phyloP scores from a whole-genome alignment of 23 tunicate genomes.

The Pegea sp. region DNA sequence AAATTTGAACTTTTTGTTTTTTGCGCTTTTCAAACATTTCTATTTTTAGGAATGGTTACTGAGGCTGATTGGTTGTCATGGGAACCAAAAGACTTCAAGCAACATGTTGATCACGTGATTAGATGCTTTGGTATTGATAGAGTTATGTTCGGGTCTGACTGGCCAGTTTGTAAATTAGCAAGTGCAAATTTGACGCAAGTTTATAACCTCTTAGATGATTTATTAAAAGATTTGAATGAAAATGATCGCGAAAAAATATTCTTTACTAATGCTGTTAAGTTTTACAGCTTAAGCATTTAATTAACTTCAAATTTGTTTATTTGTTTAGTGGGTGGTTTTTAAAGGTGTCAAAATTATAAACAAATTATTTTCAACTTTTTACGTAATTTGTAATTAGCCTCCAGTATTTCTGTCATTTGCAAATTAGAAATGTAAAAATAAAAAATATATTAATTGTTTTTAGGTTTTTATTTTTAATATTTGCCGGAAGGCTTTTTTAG shows the following conservation, averaged over 20 bases:
- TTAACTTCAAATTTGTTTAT: too few species aligned
- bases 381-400: too few species aligned
- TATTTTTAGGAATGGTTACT: slow-evolving; percentile 69
- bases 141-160: slow-evolving; percentile 95
- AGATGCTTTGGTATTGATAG: slow-evolving; percentile 56
- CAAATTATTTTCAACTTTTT: too few species aligned
- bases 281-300: slow-evolving; percentile 16
- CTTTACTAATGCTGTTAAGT: slow-evolving; percentile 13
- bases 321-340: too few species aligned
- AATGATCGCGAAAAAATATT: slow-evolving; percentile 19
- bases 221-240: slow-evolving; percentile 11
- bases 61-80: slow-evolving; percentile 61
- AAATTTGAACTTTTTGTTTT: neutral
- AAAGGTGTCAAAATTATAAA: too few species aligned
- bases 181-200: slow-evolving; percentile 36
- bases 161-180: slow-evolving; percentile 96
- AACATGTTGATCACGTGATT: slow-evolving; percentile 65
- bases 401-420: too few species aligned
- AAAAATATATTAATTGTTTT: too few species aligned
- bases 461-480: too few species aligned
- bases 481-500: too few species aligned
- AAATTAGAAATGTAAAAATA: too few species aligned
- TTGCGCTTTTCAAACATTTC: neutral
- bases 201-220: slow-evolving; percentile 16
- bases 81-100: slow-evolving; percentile 47